Base-by-base conservation (phyloP, 2,888 invertebrate species). In the Cistogaster globosa region DNA sequence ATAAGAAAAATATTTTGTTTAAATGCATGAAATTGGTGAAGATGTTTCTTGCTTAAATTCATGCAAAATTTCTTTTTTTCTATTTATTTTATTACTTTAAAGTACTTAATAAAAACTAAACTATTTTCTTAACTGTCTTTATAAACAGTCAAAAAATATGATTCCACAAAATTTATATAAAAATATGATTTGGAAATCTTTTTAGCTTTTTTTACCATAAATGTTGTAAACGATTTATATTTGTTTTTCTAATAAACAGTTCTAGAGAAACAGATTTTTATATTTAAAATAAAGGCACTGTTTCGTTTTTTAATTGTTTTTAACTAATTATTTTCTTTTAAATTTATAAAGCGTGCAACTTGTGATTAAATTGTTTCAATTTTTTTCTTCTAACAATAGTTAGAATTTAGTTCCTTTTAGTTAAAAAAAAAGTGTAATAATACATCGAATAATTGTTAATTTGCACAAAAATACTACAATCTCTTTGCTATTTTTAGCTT, bases 281-380 rank as follows among this genome's bases (percentile, higher is more conserved):
- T 68, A 81, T 55, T 69, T 51, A 57, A 82, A 85, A 85, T 75
- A 85, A 82, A 85, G 85, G 85, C 85, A 85, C 85, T 82, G 85
- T 85, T 85, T 85, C 82, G 69, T 65, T 55, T 72, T 32, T 38
- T 9, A 48, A n/a, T 63, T 65, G 74, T 72, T n/a, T 72, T 36
- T 16, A 72, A 79, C 38, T 57, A 65, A 12, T 26, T 12, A n/a
- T 71, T 51, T 60, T 75, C 60, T 6, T 63, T 75, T 62, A 58
- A 63, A 69, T 72, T 58, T 76, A 72, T 72, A 68, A 81, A 84
- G 84, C 84, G 72, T 84, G 84, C 84, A 80, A 51, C 57, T 65
- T 79, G n/a, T 53, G 18, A 11, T 32, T 69, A 71, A 63, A 55
- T 36, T 72, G 38, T 65, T 63, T 67, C 4, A 72, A 58, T 51